Base-by-base conservation (phyloP, 2,888 invertebrate species). In the Cantharis flavilabris region DNA sequence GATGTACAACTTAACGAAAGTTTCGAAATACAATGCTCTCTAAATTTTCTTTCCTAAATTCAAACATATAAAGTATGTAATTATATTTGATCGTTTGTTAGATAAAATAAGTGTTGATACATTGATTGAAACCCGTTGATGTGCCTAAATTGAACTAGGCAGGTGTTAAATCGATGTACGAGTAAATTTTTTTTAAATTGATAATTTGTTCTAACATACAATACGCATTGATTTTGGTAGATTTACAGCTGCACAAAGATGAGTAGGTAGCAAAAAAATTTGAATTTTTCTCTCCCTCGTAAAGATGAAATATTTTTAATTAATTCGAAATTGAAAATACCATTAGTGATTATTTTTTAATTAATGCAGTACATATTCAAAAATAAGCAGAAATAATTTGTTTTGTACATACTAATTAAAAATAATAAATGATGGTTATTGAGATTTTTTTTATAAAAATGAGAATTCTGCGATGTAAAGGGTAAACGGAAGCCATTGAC, bases 401-500 rank as follows among this genome's bases (percentile, higher is more conserved):
- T 64, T 49, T 49, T 49, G 26, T 67, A 67, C 65, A 67, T 67
- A 67, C 26, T 67, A 67, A 67, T 67, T 67, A 67, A 67, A 67
- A 67, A 67, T 67, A 67, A 67, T 67, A 67, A 67, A 67, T 67
- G 65, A 67, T 23, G 65, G 65, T 23, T 67, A 67, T 67, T 67
- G 65, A 67, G 65, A 67, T 67, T 67, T 67, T 67, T 23, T 67
- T 67, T 67, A 23, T 23, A 67, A 67, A 67, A 67, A 67, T 67
- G 65, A 67, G 65, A 67, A 67, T 67, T 49, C 23, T 23, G 65
- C 65, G 65, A 67, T 67, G 26, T 67, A 67, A 67, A 67, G 65
- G 65, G 65, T 67, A 67, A 67, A 26, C 65, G 65, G 65, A 67
- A 67, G 65, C 65, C 65, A 67, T 67, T 67, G 65, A 67, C 65